Evolutionary conservation across 30 jellyfish, hydroid and myxozoan genomes (phyloP), one percentile per base, ranked within the genome.

Genomic region (Morbakka virulenta): DNA sequence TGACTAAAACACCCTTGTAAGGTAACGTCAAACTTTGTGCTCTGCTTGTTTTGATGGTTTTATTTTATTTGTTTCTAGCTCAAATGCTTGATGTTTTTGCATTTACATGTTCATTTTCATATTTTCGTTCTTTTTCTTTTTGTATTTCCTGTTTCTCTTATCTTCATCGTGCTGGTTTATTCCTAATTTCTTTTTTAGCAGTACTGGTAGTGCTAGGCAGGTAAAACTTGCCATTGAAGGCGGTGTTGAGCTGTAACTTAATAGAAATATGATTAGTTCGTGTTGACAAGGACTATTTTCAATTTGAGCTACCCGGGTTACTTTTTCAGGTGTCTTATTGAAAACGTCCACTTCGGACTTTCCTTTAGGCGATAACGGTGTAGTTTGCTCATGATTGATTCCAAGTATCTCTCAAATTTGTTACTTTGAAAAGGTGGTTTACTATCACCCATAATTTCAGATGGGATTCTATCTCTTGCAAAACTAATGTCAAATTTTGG

Each of bases 311-410:
- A 79, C 79, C 26, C 31, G 27, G n/a, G 64, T 76, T 6, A 79
- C 80, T 33, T 76, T 76, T 35, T 34, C 87, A 2, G 63, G 50
- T 2, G 87, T 78, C 50, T 76, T 76, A 26, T 53, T 76, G 51
- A 76, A 76, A 6, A 69, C 32, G 35, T 76, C 87, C 12, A 41
- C 32, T n/a, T n/a, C n/a, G n/a, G n/a, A n/a, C n/a, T n/a, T n/a
- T n/a, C n/a, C n/a, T n/a, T 76, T 78, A 0, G 81, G 87, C 81
- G 79, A 57, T n/a, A 76, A 28, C 4, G 87, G 87, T 27, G 81
- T 76, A 1, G 70, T 1, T 21, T 34, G 80, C 2, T 22, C 0
- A 24, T 57, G 70, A 32, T 35, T 33, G 35, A 76, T 76, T 1
- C 80, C 87, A 20, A 57, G 67, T 69, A 76, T 61, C 70, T 22